These are phyloP conservation scores for Panagrolaimus sp. DNA, from an alignment of 1,140 invertebrate genomes.

Conservation along the genomic window DNA sequence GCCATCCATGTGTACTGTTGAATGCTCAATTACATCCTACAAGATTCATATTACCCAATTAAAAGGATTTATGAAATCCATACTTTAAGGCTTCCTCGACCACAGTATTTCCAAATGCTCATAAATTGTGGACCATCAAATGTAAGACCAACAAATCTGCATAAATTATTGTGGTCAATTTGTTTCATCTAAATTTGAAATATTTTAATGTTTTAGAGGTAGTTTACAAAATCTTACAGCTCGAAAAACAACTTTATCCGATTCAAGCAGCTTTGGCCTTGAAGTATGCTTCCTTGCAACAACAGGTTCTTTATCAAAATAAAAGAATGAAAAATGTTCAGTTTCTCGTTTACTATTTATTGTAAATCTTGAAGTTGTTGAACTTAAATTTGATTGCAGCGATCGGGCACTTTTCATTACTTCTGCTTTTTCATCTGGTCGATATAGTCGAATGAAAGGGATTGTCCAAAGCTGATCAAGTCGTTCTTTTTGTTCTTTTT, in stretches of 20 bases:
- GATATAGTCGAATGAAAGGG: conserved; percentile 8
- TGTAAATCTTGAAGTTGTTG: conserved; percentile 6
- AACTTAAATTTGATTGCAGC: conserved; percentile 2
- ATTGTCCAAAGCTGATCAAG: conserved; percentile 17
- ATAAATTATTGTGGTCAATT: conserved; percentile 18
- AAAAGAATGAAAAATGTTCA: conserved; percentile 13
- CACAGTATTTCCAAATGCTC: conserved; percentile 11
- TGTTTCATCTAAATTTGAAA: conserved; percentile 15
- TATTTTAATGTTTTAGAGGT: neutral
- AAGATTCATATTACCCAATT: neutral
- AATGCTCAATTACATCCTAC: neutral
- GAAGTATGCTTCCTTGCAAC: conserved; percentile 14
- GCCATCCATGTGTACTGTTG: neutral
- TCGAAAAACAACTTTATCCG: conserved; percentile 18
- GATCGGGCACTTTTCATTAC: conserved; percentile 7
- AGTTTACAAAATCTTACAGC: neutral
- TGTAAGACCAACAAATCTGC: conserved; percentile 15
- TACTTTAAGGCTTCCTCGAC: neutral
- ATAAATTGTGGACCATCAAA: neutral
- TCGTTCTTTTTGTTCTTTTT: neutral
- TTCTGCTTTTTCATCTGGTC: conserved; percentile 16
- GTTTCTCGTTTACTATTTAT: conserved; percentile 11
- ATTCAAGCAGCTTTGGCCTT: neutral
- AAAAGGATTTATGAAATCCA: neutral
- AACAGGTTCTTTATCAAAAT: neutral